Evolutionary conservation across 2,888 invertebrate genomes (phyloP), one percentile per base, ranked within the genome.

Genomic region (Mycalesis mineus): DNA sequence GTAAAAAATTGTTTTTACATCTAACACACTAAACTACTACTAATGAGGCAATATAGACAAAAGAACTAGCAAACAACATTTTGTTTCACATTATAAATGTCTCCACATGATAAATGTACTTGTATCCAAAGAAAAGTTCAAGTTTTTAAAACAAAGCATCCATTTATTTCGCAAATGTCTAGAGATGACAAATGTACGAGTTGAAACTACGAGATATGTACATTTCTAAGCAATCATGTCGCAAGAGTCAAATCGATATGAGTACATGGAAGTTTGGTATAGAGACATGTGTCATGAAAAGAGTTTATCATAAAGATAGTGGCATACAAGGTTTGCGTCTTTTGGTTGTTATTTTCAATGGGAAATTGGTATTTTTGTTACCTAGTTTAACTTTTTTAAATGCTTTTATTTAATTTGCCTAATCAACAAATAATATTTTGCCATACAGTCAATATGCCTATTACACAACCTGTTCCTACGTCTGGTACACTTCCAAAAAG

Each of bases 231-330:
- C 14, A 8, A 45, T 45, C 29, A 29, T 45, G 29, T 45, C 13
- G 45, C 7, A 17, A 13, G 45, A 45, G 45, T 31, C 29, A 31
- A 45, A 45, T 45, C 45, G 45, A 45, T 45, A 29, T 29, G 13
- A 22, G 29, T 9, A 31, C 29, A 9, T 29, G 45, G 3, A 45
- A 45, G 45, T 31, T 45, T 31, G 14, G 45, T 45, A 45, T 14
- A 31, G 9, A 31, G 41, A 41, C 41, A 29, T 45, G 8, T 45
- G 14, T 29, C 45, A 31, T 9, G 29, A 14, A 14, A 45, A 45
- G 45, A 45, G 14, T 45, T 45, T 14, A 9, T 45, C 31, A 31
- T 45, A 31, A 29, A 13, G 45, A 29, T 5, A 9, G 13, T 14
- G 7, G 14, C 45, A 45, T 22, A 31, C 29, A 0, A 7, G 28